Evolutionary conservation across 35 echinoderm and acorn worm species (phyloP).

Genomic region (Patiria miniata): DNA sequence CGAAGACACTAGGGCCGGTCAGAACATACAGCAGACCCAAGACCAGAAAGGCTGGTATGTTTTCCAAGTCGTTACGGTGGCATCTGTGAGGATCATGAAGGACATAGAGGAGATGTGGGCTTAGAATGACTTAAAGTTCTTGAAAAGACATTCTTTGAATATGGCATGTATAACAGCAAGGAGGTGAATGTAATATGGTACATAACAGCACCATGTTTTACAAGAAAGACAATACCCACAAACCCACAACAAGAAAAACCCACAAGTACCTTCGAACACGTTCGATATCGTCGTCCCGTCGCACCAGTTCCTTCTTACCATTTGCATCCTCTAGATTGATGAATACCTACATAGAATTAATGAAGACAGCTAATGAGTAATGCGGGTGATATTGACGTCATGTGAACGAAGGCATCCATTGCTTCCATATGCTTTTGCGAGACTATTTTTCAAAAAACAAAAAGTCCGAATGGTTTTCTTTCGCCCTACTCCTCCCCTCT

Average conservation of each 20-base stretch:
- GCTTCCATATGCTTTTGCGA: no score
- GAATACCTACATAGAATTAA: no score
- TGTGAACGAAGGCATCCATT: no score
- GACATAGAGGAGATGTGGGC: neutral
- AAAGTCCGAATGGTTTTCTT: no score
- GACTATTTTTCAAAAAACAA: no score
- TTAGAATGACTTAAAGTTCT: neutral
- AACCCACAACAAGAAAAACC: neutral
- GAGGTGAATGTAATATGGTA: neutral
- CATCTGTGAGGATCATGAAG: neutral
- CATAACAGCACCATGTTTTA: neutral
- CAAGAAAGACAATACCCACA: neutral
- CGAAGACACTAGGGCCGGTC: constrained; percentile 42
- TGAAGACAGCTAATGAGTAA: no score
- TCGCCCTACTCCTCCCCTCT: no score
- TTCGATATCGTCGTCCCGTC: neutral
- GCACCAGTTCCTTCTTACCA: neutral
- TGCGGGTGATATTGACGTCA: no score
- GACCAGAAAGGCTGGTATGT: constrained; percentile 73
- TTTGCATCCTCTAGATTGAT: neutral
- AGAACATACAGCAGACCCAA: no score
- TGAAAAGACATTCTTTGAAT: neutral
- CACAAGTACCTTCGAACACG: neutral
- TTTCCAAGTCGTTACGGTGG: no score
- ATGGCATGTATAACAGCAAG: neutral